phyloP scores from a whole-genome alignment of 2,888 invertebrate species.

The Mythimna vitellina region DNA sequence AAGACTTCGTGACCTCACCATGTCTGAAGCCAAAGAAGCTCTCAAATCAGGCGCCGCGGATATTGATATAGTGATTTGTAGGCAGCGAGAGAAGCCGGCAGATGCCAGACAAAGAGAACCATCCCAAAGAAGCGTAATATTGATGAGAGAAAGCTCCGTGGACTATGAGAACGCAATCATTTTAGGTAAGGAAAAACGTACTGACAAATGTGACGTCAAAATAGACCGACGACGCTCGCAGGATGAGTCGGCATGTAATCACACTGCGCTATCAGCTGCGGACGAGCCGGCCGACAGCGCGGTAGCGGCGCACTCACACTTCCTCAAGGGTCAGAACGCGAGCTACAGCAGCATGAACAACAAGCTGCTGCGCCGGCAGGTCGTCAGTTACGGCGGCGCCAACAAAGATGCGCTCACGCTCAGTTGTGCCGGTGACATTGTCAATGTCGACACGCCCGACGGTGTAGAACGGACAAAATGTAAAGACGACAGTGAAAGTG shows the following conservation, averaged over 20 bases:
- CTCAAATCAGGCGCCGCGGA: constrained; percentile 91
- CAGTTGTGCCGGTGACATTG: constrained; percentile 83
- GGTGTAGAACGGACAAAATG: constrained; percentile 79
- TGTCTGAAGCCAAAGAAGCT: constrained; percentile 92
- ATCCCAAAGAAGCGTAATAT: constrained; percentile 72
- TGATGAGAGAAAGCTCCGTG: constrained; percentile 93
- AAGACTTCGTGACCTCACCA: constrained; percentile 92
- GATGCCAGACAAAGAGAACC: constrained; percentile 73
- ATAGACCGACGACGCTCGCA: constrained; percentile 92
- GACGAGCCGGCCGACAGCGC: constrained; percentile 83
- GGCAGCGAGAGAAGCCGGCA: constrained; percentile 81
- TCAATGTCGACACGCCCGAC: constrained; percentile 85
- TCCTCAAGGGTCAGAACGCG: constrained; percentile 91
- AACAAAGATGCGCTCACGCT: constrained; percentile 85
- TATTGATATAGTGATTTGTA: constrained; percentile 92
- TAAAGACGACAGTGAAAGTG: constrained; percentile 81
- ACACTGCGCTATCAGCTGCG: constrained; percentile 85
- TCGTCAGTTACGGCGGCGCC: constrained; percentile 89
- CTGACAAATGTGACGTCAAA: constrained; percentile 90
- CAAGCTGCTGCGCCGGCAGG: constrained; percentile 90
- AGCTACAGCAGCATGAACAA: constrained; percentile 91
- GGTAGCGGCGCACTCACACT: constrained; percentile 88
- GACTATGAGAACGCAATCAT: constrained; percentile 93
- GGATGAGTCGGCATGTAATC: constrained; percentile 90
- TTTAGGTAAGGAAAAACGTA: constrained; percentile 87